Evolutionary conservation across 2,797 vertebrate species (phyloP), one percentile per base, ranked within the genome.

Genomic region (Euphonia xanthogaster): DNA sequence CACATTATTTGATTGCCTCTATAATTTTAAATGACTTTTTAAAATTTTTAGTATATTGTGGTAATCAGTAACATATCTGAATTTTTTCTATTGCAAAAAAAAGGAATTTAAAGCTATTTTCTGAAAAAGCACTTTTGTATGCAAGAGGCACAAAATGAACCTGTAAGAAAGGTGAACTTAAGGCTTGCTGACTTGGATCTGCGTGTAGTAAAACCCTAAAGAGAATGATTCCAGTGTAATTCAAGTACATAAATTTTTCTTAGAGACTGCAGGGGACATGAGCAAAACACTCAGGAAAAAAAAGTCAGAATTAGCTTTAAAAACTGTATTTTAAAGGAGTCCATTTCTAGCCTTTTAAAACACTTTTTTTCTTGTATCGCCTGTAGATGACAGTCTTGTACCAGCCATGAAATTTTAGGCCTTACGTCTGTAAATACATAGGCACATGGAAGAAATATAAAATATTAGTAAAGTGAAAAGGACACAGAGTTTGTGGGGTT

Each of bases 311-410:
- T 62, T 62, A 39, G 1, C 7, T 61, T 72, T 37, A 25, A 72
- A 54, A 50, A 7, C 6, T 16, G 0, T 40, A 17, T 35, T 45
- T 18, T 3, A 44, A 61, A 48, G 50, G 4, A 60, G 23, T 15
- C 7, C 0, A 14, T n/a, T 23, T 33, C 37, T 35, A 28, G 5
- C 1, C 1, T 72, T 81, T 84, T 3, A 27, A 83, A 53, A 2
- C 27, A 16, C 16, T 7, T 35, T 93, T 93, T 87, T 81, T 28
- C 33, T 50, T 31, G 1, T 22, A 3, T 3, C 31, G 24, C 37
- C 97, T 94, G 40, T 82, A 98, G 97, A 94, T 97, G 97, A 92
- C 96, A 97, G 73, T 5, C 62, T 94, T 93, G 83, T 70, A 95
- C 57, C 42, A 76, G 4, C 14, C 24, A 86, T 61, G 22, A 79